Percentiles rank a stretch among this genome's conserved stretches.
Evolutionary conservation across 2,797 vertebrate species (phyloP).

Genomic region (Tamandua tetradactyla): DNA sequence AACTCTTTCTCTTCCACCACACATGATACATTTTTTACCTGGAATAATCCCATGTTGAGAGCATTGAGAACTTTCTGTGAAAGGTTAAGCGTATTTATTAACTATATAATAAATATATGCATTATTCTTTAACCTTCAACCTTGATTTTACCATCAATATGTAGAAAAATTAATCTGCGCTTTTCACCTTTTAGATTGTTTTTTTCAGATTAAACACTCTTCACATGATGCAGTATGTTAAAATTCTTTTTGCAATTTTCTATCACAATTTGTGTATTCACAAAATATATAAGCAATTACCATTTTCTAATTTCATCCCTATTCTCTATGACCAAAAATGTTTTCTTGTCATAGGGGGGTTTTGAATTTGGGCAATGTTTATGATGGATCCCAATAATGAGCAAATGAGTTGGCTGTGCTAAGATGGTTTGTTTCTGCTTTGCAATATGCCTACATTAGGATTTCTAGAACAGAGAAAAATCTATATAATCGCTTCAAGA

Average conservation of each 20-base stretch:
- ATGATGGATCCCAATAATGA: neutral
- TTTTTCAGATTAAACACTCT: conserved; percentile 15
- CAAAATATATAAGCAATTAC: neutral
- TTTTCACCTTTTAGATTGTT: neutral
- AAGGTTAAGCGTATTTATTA: neutral
- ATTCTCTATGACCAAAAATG: neutral
- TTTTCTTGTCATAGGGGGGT: neutral
- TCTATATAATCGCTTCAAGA: neutral
- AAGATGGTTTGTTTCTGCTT: neutral
- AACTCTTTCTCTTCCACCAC: neutral
- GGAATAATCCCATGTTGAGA: neutral
- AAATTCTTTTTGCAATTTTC: conserved; percentile 5
- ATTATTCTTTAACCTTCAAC: neutral
- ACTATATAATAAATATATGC: neutral
- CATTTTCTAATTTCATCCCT: neutral
- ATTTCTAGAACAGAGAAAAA: neutral
- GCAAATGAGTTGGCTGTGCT: neutral
- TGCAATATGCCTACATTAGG: neutral
- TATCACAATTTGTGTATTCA: neutral
- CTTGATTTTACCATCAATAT: neutral
- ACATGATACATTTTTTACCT: neutral
- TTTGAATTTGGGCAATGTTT: neutral
- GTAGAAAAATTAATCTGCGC: neutral
- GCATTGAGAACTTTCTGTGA: neutral
- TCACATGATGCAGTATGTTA: neutral